Evolutionary conservation across 2,113 vertebrate species (phyloP), one percentile per base, ranked within the genome.

Genomic region (Clupea harengus): DNA sequence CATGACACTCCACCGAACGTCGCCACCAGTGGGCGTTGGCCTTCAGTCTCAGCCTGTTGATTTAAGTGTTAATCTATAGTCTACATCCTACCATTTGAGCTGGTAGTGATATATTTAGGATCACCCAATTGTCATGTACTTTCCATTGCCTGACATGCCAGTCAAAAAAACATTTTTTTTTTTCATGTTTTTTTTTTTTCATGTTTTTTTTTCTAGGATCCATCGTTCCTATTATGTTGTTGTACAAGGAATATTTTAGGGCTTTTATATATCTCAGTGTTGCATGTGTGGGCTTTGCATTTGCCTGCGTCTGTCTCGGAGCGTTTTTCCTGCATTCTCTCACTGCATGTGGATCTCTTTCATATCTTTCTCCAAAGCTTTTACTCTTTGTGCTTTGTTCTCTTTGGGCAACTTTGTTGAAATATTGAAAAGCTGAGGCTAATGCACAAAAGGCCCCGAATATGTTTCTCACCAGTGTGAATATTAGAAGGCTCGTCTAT

Each of bases 381-480:
- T 13, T 10, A 15, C 72, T 39, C 18, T 75, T 13, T 32, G 25
- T 28, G 87, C 44, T 82, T 88, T 89, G 82, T 89, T 84, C 90
- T 91, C 88, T 91, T 88, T 84, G 90, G 83, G 88, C 72, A 54
- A 89, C 83, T 83, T 88, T 89, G 91, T 90, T 95, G 90, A 94
- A 94, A 93, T 92, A 94, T 93, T 93, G 91, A 94, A 93, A 88
- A 93, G 91, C 52, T 89, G 86, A 75, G 86, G 90, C 86, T 91
- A 91, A 93, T 90, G 89, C 89, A 92, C 90, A 93, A 91, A 93
- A 91, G 90, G 86, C 91, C 86, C 90, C 17, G 3, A 78, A 78
- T 15, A 3, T 39, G 32, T 60, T 32, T 78, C 28, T 78, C 72
- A 4, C 32, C 72, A 32, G 28, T 15, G 10, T 17, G 13, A 44